Percentiles rank a stretch among this genome's conserved stretches.
Conservation (phyloP, 23 tunicate genomes). For the Styela plicata region DNA sequence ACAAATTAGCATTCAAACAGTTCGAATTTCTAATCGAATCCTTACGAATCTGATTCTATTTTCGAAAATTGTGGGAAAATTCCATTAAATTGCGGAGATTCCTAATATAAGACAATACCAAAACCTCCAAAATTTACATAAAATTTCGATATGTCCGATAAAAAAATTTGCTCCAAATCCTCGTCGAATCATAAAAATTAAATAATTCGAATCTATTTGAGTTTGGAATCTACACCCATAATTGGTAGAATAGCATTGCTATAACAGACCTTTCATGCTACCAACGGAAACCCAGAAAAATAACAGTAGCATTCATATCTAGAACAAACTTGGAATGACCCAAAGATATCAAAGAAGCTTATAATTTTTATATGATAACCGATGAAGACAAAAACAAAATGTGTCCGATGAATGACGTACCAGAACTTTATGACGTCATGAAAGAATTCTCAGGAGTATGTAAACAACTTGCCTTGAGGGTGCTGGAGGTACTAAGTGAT, state of each 20-base stretch:
- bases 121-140: too few species aligned
- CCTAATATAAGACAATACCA: too few species aligned
- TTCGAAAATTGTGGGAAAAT: too few species aligned
- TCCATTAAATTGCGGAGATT: too few species aligned
- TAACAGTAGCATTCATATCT: background rate
- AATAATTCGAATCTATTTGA: background rate
- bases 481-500: slow-evolving; percentile 41
- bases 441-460: slow-evolving; percentile 30
- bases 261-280: too few species aligned
- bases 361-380: slow-evolving; percentile 16
- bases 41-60: too few species aligned
- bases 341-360: slow-evolving; percentile 51
- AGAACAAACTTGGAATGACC: slow-evolving; percentile 40
- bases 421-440: slow-evolving; percentile 12
- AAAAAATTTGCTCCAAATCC: too few species aligned
- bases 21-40: too few species aligned
- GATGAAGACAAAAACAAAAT: background rate
- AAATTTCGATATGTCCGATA: too few species aligned
- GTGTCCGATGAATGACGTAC: slow-evolving; percentile 53
- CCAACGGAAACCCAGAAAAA: background rate
- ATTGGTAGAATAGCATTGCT: too few species aligned
- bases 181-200: too few species aligned
- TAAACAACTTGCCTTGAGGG: slow-evolving; percentile 17
- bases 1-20: too few species aligned
- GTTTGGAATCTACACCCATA: background rate